These are phyloP conservation scores for Athetis lepigone DNA, from an alignment of 2,888 invertebrate species.

Conservation along the genomic window DNA sequence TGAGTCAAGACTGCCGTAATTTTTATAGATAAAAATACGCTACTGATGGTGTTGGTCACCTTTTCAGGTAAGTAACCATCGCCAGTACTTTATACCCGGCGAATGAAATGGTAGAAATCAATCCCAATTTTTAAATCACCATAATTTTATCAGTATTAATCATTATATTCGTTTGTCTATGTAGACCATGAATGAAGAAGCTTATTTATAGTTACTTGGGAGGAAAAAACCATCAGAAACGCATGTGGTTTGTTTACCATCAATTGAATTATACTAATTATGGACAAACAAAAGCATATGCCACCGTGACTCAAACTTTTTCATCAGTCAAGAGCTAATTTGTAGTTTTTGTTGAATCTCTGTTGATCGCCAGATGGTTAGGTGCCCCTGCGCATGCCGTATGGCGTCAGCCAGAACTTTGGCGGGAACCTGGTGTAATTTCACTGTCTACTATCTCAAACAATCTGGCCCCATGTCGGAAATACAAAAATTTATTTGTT, in stretches of 20 bases:
- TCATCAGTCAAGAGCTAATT: slow-evolving; percentile 70
- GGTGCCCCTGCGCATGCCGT: slow-evolving; percentile 73
- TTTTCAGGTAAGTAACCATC: too few species aligned
- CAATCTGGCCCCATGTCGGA: slow-evolving; percentile 73
- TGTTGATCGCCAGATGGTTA: slow-evolving; percentile 78
- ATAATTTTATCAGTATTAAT: background rate
- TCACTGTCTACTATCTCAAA: slow-evolving; percentile 80
- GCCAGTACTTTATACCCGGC: too few species aligned
- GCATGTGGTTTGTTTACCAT: slow-evolving; percentile 48
- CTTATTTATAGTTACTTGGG: background rate
- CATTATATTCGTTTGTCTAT: too few species aligned
- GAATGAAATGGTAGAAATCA: too few species aligned
- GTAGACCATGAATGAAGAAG: background rate
- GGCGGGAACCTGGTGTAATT: slow-evolving; percentile 73
- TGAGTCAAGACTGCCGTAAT: too few species aligned
- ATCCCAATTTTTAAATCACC: too few species aligned
- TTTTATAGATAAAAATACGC: too few species aligned
- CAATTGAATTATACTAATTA: slow-evolving; percentile 79
- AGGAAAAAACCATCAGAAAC: slow-evolving; percentile 13
- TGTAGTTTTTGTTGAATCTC: slow-evolving; percentile 76
- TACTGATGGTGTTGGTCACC: too few species aligned
- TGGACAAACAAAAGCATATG: slow-evolving; percentile 81
- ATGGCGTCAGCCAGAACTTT: slow-evolving; percentile 69
- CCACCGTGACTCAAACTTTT: slow-evolving; percentile 80
- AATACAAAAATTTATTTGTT: slow-evolving; percentile 55